Evolutionary conservation across 2,113 vertebrate species (phyloP).

Genomic region (Fulmarus glacialis): DNA sequence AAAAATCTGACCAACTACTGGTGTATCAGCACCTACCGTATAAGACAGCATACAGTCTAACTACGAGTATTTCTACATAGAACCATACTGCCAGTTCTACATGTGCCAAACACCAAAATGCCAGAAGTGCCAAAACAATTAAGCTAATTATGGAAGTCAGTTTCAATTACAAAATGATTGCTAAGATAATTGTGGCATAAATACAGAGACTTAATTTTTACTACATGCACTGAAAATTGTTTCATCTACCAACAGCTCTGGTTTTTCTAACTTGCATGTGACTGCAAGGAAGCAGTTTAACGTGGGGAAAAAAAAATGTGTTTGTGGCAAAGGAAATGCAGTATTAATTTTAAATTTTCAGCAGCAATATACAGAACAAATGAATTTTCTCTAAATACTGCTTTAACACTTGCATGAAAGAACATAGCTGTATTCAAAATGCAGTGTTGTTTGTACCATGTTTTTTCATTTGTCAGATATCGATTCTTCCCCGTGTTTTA

Average conservation of each 20-base stretch:
- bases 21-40: fast-evolving
- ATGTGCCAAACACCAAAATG: background rate
- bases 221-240: background rate
- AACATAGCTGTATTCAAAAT: background rate
- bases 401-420: background rate
- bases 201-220: conserved; percentile 43
- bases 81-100: background rate
- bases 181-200: conserved; percentile 20
- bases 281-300: background rate
- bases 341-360: background rate
- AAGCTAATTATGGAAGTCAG: conserved; percentile 39
- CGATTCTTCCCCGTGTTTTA: background rate
- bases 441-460: background rate
- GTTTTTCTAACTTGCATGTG: conserved; percentile 31
- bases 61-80: fast-evolving
- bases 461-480: conserved; percentile 28
- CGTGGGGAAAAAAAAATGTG: fast-evolving
- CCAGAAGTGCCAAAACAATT: conserved; percentile 9
- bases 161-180: conserved; percentile 47
- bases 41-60: background rate
- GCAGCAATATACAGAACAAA: background rate
- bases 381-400: background rate
- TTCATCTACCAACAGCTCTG: conserved; percentile 21
- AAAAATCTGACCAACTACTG: background rate
- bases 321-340: background rate